These are phyloP conservation scores for Aethes cnicana DNA, from an alignment of 2,888 invertebrate species.

Conservation along the genomic window DNA sequence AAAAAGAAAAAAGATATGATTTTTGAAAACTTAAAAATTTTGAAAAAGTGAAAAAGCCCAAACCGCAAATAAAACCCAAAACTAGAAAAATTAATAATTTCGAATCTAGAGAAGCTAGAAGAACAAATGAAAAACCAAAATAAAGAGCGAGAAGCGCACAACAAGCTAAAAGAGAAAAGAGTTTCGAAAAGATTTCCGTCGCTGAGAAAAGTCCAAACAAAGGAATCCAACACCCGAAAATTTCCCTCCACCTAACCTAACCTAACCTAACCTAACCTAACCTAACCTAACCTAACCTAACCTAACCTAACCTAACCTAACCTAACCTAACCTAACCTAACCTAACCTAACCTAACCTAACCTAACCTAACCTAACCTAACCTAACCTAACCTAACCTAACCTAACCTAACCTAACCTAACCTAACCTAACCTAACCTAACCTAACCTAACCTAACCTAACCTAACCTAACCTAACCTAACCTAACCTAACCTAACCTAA, in stretches of 20 bases:
- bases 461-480: constrained; percentile 8
- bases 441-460: constrained; percentile 8
- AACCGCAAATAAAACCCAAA: too few relatives aligned
- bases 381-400: constrained; percentile 8
- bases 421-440: constrained; percentile 8
- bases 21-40: too few relatives aligned
- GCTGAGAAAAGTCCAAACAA: too few relatives aligned
- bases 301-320: constrained; percentile 8
- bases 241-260: constrained; percentile 2
- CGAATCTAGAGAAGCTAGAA: too few relatives aligned
- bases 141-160: too few relatives aligned
- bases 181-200: too few relatives aligned
- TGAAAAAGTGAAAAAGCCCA: too few relatives aligned
- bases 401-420: constrained; percentile 8
- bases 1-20: too few relatives aligned
- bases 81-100: too few relatives aligned
- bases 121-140: too few relatives aligned
- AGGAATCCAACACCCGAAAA: too few relatives aligned
- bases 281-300: constrained; percentile 8
- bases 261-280: constrained; percentile 8
- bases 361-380: constrained; percentile 8
- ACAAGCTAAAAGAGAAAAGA: too few relatives aligned
- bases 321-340: constrained; percentile 8
- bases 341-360: constrained; percentile 8
- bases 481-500: constrained; percentile 8